These are phyloP conservation scores for Agapornis roseicollis DNA, from an alignment of 2,113 vertebrate genomes.

Conservation along the genomic window DNA sequence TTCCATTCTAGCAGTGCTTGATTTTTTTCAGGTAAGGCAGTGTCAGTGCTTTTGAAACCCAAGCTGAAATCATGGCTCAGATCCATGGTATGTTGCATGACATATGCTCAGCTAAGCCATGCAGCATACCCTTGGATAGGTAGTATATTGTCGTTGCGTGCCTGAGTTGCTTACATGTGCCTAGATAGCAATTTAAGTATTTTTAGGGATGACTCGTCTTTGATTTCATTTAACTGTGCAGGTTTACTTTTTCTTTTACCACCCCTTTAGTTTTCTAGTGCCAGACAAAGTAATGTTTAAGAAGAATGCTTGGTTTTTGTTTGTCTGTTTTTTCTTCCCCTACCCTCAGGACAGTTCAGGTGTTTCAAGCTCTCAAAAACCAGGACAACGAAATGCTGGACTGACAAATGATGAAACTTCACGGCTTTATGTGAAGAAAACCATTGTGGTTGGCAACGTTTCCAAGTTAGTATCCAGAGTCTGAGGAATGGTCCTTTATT, in stretches of 20 bases:
- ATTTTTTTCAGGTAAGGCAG: background rate
- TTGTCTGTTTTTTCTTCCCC: slow-evolving; percentile 31
- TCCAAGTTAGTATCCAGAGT: slow-evolving; percentile 86
- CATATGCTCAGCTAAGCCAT: background rate
- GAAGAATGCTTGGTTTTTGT: slow-evolving; percentile 36
- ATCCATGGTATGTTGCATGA: background rate
- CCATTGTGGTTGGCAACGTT: slow-evolving; percentile 96
- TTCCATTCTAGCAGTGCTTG: background rate
- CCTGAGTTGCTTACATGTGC: background rate
- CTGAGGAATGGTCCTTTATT: background rate
- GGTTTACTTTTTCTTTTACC: background rate
- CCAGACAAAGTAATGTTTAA: slow-evolving; percentile 32
- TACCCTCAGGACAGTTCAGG: slow-evolving; percentile 84
- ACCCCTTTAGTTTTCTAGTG: background rate
- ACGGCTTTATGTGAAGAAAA: slow-evolving; percentile 95
- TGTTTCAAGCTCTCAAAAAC: slow-evolving; percentile 75
- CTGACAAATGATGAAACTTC: slow-evolving; percentile 88
- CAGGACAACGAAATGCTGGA: slow-evolving; percentile 81
- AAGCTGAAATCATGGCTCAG: background rate
- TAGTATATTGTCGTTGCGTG: background rate
- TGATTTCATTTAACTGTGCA: background rate
- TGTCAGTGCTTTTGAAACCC: background rate
- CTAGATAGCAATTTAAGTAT: background rate
- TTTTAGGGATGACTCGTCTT: background rate
- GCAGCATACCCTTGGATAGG: background rate